Conservation (phyloP, 2,113 vertebrate genomes). For the Heterochromis multidens region DNA sequence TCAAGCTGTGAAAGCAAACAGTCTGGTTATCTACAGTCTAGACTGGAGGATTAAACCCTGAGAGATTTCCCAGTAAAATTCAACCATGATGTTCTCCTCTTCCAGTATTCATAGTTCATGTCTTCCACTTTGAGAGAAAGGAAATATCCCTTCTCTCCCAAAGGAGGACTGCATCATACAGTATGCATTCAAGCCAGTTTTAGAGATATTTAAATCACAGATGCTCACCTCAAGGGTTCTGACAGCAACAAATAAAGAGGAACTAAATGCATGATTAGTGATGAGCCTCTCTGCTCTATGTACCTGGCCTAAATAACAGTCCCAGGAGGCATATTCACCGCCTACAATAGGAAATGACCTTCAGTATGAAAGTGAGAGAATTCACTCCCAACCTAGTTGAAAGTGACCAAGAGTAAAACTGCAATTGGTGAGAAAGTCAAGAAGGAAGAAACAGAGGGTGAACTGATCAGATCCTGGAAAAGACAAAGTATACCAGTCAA, state of each 20-base stretch:
- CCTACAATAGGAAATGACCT: constrained; percentile 38
- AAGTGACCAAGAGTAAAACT: not conserved
- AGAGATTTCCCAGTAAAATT: constrained; percentile 29
- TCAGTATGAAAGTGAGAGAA: constrained; percentile 1
- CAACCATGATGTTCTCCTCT: constrained; percentile 10
- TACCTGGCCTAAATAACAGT: constrained; percentile 58
- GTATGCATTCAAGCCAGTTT: not conserved
- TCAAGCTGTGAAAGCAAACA: not conserved
- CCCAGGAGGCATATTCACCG: constrained; percentile 8
- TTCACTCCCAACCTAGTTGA: constrained; percentile 5
- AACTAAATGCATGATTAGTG: constrained; percentile 28
- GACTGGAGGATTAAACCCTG: constrained; percentile 30
- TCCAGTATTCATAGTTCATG: not conserved
- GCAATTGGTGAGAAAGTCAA: too few relatives aligned
- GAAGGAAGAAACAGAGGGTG: too few relatives aligned
- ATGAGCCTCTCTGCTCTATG: constrained; percentile 34
- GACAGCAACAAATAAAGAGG: constrained; percentile 37
- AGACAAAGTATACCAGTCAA: not conserved
- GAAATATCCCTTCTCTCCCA: constrained; percentile 28
- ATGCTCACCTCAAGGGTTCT: not conserved
- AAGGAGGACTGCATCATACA: constrained; percentile 26
- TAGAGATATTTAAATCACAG: constrained; percentile 30
- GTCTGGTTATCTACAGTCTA: constrained; percentile 12
- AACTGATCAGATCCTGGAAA: not conserved
- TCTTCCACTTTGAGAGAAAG: constrained; percentile 1